phyloP scores from a whole-genome alignment of 2,113 vertebrate genomes.

The Onychostoma macrolepis region DNA sequence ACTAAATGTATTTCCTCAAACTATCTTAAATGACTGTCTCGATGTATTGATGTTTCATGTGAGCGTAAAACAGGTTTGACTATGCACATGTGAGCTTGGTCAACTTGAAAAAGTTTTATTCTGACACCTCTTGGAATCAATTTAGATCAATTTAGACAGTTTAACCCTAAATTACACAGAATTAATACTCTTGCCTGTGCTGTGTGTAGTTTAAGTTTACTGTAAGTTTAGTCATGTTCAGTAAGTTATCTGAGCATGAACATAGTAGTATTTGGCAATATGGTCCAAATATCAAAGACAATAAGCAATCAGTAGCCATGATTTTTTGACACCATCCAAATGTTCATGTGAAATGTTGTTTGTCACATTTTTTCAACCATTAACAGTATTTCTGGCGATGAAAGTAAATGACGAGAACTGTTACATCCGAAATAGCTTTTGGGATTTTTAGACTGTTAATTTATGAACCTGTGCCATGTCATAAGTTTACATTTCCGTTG shows the following conservation, averaged over 20 bases:
- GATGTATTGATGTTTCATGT: constrained; percentile 73
- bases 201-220: not conserved
- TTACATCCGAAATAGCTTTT: constrained; percentile 70
- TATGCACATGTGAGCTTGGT: constrained; percentile 59
- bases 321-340: not conserved
- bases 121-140: constrained; percentile 12
- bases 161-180: constrained; percentile 6
- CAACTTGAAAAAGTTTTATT: constrained; percentile 49
- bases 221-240: not conserved
- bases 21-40: constrained; percentile 69
- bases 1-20: constrained; percentile 70
- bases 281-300: constrained; percentile 1
- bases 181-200: not conserved
- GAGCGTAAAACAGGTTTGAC: constrained; percentile 65
- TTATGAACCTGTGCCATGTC: constrained; percentile 52
- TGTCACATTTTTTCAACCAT: not conserved
- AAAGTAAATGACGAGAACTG: constrained; percentile 69
- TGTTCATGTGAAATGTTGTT: constrained; percentile 36
- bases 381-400: constrained; percentile 32
- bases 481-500: constrained; percentile 43
- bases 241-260: not conserved
- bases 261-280: constrained; percentile 18
- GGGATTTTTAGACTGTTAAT: constrained; percentile 75
- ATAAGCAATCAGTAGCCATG: constrained; percentile 34
- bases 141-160: constrained; percentile 1